Percentiles rank a stretch among this genome's conserved stretches.
Evolutionary conservation across 2,113 vertebrate genomes (phyloP).

Genomic region (Mobula hypostoma): DNA sequence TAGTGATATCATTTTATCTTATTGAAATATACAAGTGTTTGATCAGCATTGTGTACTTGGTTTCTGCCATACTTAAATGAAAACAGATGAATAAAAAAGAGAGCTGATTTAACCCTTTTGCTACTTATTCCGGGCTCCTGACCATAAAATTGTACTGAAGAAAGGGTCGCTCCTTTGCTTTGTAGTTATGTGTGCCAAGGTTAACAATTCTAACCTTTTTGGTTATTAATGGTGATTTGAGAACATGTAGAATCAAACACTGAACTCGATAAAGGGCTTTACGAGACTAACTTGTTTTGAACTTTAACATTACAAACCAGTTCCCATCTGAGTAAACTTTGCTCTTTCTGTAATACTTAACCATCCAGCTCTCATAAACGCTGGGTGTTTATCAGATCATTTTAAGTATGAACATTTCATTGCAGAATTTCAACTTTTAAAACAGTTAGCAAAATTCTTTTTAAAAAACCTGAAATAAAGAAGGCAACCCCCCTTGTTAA

Average conservation of each 20-base stretch:
- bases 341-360: background rate
- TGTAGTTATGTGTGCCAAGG: slow-evolving; percentile 16
- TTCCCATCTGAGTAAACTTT: background rate
- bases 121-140: background rate
- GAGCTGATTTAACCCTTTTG: slow-evolving; percentile 15
- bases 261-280: slow-evolving; percentile 20
- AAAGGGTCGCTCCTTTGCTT: background rate
- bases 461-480: background rate
- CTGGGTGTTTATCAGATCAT: background rate
- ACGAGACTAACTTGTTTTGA: slow-evolving; percentile 22
- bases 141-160: slow-evolving; percentile 17
- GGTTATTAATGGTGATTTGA: slow-evolving; percentile 29
- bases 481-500: background rate
- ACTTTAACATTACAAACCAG: background rate
- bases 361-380: background rate
- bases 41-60: background rate
- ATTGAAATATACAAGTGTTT: background rate
- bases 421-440: background rate
- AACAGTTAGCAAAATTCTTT: background rate
- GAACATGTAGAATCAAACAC: slow-evolving; percentile 22
- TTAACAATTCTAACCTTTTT: slow-evolving; percentile 32
- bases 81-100: background rate
- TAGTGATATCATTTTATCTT: background rate
- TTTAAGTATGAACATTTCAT: background rate
- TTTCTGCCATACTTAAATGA: background rate